Percentiles rank a stretch among this genome's conserved stretches.
Evolutionary conservation across 2,113 vertebrate genomes (phyloP).

Genomic region (Callospermophilus lateralis): DNA sequence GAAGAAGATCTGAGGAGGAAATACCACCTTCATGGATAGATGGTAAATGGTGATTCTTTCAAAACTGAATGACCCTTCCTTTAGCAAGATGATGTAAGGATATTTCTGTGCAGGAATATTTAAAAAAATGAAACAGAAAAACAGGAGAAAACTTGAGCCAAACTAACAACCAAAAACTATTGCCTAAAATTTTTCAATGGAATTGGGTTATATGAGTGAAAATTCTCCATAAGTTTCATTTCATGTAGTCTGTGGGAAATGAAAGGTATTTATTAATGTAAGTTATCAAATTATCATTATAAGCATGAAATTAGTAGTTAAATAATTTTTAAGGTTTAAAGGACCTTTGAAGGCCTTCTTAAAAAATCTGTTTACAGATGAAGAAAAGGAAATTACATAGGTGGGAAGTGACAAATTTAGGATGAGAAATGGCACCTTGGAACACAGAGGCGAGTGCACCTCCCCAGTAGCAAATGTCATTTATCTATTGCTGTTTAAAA

Average conservation of each 20-base stretch:
- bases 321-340: neutral
- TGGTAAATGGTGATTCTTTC: neutral
- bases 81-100: neutral
- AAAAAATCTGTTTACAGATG: neutral
- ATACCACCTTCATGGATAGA: neutral
- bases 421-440: neutral
- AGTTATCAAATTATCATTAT: neutral
- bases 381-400: neutral
- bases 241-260: neutral
- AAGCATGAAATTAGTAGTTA: neutral
- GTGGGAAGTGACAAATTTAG: neutral
- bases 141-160: neutral
- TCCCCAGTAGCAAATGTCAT: accelerated
- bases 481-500: neutral
- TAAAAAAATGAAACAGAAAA: neutral
- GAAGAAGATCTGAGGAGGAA: neutral
- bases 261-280: neutral
- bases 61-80: neutral
- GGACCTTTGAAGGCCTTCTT: neutral
- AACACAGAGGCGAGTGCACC: accelerated
- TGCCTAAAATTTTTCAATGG: neutral
- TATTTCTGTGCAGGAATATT: neutral
- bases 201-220: neutral
- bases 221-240: neutral
- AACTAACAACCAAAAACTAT: neutral